Base-by-base conservation (phyloP, 2,797 vertebrate genomes). In the Schizothorax lantsangensis region DNA sequence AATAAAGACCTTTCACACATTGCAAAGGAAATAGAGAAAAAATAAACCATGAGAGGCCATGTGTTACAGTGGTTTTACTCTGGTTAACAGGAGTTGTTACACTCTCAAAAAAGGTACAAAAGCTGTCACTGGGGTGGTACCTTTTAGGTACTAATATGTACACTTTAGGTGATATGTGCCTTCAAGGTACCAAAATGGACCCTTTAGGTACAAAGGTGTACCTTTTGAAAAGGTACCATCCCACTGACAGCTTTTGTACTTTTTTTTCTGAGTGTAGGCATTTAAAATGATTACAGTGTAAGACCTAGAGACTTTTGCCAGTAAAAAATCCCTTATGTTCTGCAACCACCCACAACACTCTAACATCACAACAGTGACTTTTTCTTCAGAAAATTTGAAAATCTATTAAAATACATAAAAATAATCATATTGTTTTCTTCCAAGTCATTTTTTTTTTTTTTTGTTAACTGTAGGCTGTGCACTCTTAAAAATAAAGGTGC, bases 51-150 rank as follows among this genome's bases (percentile, higher is more conserved):
- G 3, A 23, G 15, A 33, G 9, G 17, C 3, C 15, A 43, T 36
- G 38, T 45, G n/a, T 79, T 26, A 79, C 14, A 79, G 15, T 62
- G 78, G 45, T 62, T 79, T 43, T 17, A 26, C 77, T 79, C 23
- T 26, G 36, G 73, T 57, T 78, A 36, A 36, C 33, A 21, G 17
- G 23, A 7, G 40, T 80, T 47, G n/a, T 66, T 47, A 59, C 23
- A 59, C 52, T 21, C 9, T 59, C 23, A n/a, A n/a, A 59, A 59
- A 59, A 59, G 9, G 10, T n/a, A n/a, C 23, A 59, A 59, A 59
- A 59, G 23, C 23, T n/a, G 23, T 11, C 23, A 26, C 57, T 59
- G 23, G 23, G 57, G 57, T n/a, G 23, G 0, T 59, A 23, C 21
- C 21, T 52, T n/a, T n/a, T 59, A 59, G 57, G 57, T n/a, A 4